Base-by-base conservation (phyloP, 92 coral and sea anemone species). In the Siderastrea siderea region DNA sequence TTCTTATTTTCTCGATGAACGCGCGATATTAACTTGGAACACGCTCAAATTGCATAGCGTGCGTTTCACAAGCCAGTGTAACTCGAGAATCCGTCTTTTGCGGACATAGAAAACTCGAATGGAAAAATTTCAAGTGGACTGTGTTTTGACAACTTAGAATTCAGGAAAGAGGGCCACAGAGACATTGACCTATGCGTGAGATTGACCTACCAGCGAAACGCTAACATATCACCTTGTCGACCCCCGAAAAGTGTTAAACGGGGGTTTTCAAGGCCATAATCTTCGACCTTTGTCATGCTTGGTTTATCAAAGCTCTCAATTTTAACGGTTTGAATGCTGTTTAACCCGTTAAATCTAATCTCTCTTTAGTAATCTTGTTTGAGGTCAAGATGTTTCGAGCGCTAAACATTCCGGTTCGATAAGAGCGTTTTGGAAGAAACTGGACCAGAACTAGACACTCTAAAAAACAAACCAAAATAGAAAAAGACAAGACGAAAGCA, bases 381-480 rank as follows among this genome's bases (percentile, higher is more conserved):
- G 64, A 44, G 87, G 87, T 84, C 87, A 84, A 84, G 80, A 84
- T 74, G 74, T 47, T 82, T 82, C 48, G 70, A 71, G 78, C 77
- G 65, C 62, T 82, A 43, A 2, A 44, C 59, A 84, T 84, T 74
- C 87, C 87, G 58, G 43, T 1, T 61, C 14, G 87, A 74, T 73
- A 84, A 84, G 79, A 51, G 7, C 51, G 57, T 46, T 57, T 50
- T 38, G 63, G 75, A 66, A 71, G 16, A 75, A 11, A 14, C 59
- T 38, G 43, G 43, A 26, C 54, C 44, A 49, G 17, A 49, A 38
- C 57, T 16, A 1, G 52, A 26, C 13, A 75, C 6, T 52, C 65
- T 75, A 38, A 73, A 48, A 49, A 52, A 15, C 13, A 73, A 48
- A 48, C 53, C 15, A 17, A 47, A 45, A 47, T 3, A 9, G 38